Evolutionary conservation across 2,888 invertebrate species (phyloP).

Genomic region (Antheraea yamamai): DNA sequence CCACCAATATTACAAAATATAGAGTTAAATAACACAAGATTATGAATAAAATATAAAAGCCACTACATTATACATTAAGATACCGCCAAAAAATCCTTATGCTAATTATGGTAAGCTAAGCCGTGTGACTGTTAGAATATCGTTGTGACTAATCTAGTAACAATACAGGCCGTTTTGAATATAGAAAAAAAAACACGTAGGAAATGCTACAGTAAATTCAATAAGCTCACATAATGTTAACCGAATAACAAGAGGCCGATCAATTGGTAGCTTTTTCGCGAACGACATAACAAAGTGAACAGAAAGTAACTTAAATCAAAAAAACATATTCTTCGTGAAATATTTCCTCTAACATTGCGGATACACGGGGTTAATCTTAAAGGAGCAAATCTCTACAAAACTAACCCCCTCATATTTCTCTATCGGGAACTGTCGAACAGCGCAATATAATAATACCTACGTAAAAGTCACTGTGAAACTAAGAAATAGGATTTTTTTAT

Average conservation of each 20-base stretch:
- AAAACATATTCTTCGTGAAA: slow-evolving; percentile 3
- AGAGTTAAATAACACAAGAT: too few species aligned
- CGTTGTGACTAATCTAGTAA: too few species aligned
- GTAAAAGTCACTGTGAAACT: slow-evolving; percentile 13
- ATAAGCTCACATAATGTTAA: neutral
- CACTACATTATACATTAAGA: too few species aligned
- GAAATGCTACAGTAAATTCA: neutral
- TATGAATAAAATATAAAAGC: too few species aligned
- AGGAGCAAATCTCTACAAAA: slow-evolving; percentile 20
- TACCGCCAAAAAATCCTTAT: too few species aligned
- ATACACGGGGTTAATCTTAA: slow-evolving; percentile 13
- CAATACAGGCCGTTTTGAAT: neutral
- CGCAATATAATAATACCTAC: slow-evolving; percentile 19
- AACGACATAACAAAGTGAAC: neutral
- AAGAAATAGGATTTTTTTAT: neutral
- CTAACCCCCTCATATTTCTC: slow-evolving; percentile 22
- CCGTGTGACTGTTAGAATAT: too few species aligned
- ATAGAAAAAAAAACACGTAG: neutral
- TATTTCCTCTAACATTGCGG: neutral
- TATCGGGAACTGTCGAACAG: slow-evolving; percentile 20
- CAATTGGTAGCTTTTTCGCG: neutral
- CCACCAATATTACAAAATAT: too few species aligned
- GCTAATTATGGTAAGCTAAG: too few species aligned
- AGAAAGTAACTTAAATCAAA: neutral
- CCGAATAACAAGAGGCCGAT: neutral